Percentiles rank a stretch among this genome's conserved stretches.
phyloP scores from a whole-genome alignment of 37 sponge, comb jelly and placozoan species.

The Oscarella lobularis region DNA sequence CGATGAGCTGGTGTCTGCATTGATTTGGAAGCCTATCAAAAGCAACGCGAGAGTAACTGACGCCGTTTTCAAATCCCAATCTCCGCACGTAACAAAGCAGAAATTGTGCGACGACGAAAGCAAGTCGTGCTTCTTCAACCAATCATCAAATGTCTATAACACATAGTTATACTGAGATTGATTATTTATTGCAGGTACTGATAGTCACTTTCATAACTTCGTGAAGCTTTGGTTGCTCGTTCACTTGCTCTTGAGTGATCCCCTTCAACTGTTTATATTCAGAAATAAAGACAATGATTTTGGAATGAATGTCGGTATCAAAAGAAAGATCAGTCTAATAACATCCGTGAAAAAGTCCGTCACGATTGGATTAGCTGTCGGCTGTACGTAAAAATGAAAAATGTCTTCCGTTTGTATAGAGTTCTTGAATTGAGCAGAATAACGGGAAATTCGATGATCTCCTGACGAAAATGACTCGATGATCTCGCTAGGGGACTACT shows the following conservation, averaged over 20 bases:
- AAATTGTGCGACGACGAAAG: slow-evolving; percentile 17
- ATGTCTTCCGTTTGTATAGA: slow-evolving; percentile 24
- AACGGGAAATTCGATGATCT: slow-evolving; percentile 89
- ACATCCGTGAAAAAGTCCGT: slow-evolving; percentile 53
- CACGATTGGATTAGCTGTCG: slow-evolving; percentile 39
- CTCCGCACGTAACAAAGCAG: slow-evolving; percentile 74
- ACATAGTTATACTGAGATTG: too few species aligned
- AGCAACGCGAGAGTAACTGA: not conserved
- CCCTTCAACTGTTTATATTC: too few species aligned
- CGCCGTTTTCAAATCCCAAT: slow-evolving; percentile 69
- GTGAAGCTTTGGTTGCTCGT: slow-evolving; percentile 38
- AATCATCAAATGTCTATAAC: slow-evolving; percentile 19
- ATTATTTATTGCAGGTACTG: too few species aligned
- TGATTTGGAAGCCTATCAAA: slow-evolving; percentile 22
- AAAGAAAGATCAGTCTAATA: slow-evolving; percentile 35
- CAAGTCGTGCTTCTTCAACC: slow-evolving; percentile 40
- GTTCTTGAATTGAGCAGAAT: slow-evolving; percentile 52
- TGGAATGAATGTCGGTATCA: too few species aligned
- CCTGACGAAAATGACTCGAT: too few species aligned
- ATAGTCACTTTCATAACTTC: slow-evolving; percentile 21
- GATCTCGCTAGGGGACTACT: too few species aligned
- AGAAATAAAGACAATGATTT: too few species aligned
- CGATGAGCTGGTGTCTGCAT: slow-evolving; percentile 24
- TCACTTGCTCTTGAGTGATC: slow-evolving; percentile 18
- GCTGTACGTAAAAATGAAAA: slow-evolving; percentile 74